A percentile compares a stretch with the other conserved stretches of the same genome.
These are phyloP conservation scores for Lota lota DNA, from an alignment of 2,113 vertebrate species.

Conservation along the genomic window DNA sequence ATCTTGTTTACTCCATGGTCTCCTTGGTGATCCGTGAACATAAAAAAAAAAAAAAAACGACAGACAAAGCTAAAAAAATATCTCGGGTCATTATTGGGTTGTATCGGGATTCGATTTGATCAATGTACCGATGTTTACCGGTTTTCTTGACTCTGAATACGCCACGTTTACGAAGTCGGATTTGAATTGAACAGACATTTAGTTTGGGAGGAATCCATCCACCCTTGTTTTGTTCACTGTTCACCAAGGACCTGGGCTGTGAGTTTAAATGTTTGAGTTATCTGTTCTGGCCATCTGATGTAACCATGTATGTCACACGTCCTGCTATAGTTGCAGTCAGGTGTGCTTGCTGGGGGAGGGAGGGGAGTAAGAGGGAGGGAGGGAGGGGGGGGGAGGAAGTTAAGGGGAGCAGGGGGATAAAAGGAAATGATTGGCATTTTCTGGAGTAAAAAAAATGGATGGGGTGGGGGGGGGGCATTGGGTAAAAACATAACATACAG, in stretches of 20 bases:
- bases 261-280: background rate
- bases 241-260: background rate
- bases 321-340: background rate
- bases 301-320: background rate
- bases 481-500: constrained; percentile 8
- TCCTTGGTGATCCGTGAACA: constrained; percentile 31
- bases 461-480: constrained; percentile 1
- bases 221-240: background rate
- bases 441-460: too few relatives aligned
- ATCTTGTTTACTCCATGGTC: background rate
- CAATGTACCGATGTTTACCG: background rate
- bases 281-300: background rate
- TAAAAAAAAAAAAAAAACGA: background rate
- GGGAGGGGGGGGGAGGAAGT: background rate
- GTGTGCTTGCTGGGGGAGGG: constrained; percentile 7
- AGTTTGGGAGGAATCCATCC: background rate
- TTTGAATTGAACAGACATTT: background rate
- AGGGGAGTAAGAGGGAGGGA: constrained; percentile 3
- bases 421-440: too few relatives aligned
- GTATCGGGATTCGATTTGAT: background rate
- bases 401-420: too few relatives aligned
- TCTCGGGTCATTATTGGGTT: background rate
- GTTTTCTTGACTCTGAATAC: background rate
- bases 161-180: background rate
- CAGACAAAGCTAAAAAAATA: too few relatives aligned